Base-by-base conservation (phyloP, 2,113 vertebrate genomes). In the Hypanus sabinus region DNA sequence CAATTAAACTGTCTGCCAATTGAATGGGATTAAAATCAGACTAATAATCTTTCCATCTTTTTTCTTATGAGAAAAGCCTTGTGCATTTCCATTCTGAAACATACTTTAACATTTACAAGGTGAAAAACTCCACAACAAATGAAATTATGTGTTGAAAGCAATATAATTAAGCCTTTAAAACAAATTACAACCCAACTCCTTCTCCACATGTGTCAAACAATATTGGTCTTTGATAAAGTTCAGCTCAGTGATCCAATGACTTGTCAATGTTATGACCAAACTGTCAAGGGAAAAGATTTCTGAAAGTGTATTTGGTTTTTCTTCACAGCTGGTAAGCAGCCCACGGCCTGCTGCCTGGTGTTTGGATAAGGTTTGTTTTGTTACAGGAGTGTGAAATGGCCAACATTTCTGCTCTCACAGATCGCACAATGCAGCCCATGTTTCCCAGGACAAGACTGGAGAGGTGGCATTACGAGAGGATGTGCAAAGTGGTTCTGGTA, bases 301-400 rank as follows among this genome's bases (percentile, higher is more conserved):
- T 93, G 70, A 71, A 73, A 73, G 91, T 73, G 91, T 73, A 73
- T 93, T 92, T 93, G 71, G 68, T 55, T 33, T 93, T 93, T 71
- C 70, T 73, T 75, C 91, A 93, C 91, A 93, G 68, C 91, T 93
- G 91, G 91, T 70, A 36, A 87, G 55, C 55, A 87, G 83, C 55
- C 14, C 68, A 71, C 62, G 4, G 90, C 71, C 62, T 22, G 90
- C 36, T 92, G 65, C 36, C 38, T 93, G 68, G 91, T 93, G 91
- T 93, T 93, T 73, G 68, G 91, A 93, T 93, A 73, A 93, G 91
- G 91, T 93, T 70, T 93, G 91, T 55, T 93, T 71, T 71, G 33
- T 70, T 93, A 73, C 91, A 93, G 24, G 91, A 93, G 91, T 93
- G 91, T 93, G 65, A 93, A 93, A 55, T 33, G 73, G 33, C 20